These are phyloP conservation scores for Entelurus aequoreus DNA, from an alignment of 2,113 vertebrate genomes.

Conservation along the genomic window DNA sequence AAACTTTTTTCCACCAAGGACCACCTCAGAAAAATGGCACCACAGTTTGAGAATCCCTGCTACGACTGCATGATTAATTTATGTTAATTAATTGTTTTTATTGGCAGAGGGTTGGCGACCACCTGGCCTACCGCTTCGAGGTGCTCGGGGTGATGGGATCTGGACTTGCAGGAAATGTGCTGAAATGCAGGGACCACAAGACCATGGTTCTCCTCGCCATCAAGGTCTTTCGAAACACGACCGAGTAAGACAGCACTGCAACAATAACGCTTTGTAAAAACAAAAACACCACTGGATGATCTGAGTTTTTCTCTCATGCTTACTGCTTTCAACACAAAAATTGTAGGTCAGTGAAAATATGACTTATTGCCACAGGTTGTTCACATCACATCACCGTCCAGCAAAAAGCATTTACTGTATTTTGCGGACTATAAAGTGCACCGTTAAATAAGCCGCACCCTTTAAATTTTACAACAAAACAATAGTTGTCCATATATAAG, in stretches of 20 bases:
- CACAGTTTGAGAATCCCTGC: too few species aligned
- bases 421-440: too few species aligned
- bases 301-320: background rate
- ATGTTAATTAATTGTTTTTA: background rate
- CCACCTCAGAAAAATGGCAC: too few species aligned
- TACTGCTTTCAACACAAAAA: background rate
- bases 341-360: too few species aligned
- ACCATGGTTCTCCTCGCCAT: constrained; percentile 80
- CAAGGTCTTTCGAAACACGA: constrained; percentile 83
- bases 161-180: constrained; percentile 81
- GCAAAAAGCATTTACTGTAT: too few species aligned
- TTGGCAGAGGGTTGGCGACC: constrained; percentile 10
- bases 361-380: too few species aligned
- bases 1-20: too few species aligned
- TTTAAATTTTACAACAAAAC: too few species aligned
- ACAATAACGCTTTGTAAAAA: background rate
- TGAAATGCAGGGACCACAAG: constrained; percentile 85
- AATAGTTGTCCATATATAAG: too few species aligned
- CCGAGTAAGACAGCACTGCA: constrained; percentile 64
- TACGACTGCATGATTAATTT: too few species aligned
- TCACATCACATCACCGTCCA: too few species aligned
- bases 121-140: constrained; percentile 77
- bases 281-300: background rate
- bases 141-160: constrained; percentile 80
- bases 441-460: too few species aligned